A percentile compares a stretch with the other conserved stretches of the same genome.
Conservation (phyloP, 2,888 invertebrate genomes). For the Agrotis segetum region DNA sequence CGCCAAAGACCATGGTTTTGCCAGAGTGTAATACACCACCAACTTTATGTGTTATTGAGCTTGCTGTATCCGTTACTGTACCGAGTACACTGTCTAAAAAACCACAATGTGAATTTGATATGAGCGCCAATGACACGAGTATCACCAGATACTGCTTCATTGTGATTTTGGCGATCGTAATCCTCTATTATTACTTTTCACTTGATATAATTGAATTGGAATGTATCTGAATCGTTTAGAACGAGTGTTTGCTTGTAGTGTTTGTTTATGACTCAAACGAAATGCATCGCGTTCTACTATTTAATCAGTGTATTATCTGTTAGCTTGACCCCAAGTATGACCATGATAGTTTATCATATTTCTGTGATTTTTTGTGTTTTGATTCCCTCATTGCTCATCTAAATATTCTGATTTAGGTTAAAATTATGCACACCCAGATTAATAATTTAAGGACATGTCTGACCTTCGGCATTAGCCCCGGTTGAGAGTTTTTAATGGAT, state of each 20-base stretch:
- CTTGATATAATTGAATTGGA: background rate
- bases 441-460: constrained; percentile 6
- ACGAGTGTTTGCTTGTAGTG: background rate
- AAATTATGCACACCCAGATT: constrained; percentile 2
- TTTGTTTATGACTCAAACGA: constrained; percentile 15
- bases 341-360: background rate
- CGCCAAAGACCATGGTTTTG: constrained; percentile 60
- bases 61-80: constrained; percentile 61
- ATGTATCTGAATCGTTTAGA: background rate
- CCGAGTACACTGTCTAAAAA: constrained; percentile 59
- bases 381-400: constrained; percentile 7
- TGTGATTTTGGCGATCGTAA: constrained; percentile 29
- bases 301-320: constrained; percentile 43
- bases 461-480: background rate
- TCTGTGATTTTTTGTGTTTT: constrained; percentile 23
- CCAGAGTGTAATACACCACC: constrained; percentile 54
- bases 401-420: background rate
- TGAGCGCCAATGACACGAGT: constrained; percentile 49
- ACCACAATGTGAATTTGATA: constrained; percentile 55
- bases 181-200: background rate
- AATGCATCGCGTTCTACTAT: constrained; percentile 12
- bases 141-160: constrained; percentile 59
- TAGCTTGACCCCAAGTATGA: constrained; percentile 40
- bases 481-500: constrained; percentile 13
- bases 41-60: constrained; percentile 55